Evolutionary conservation across 2,888 invertebrate genomes (phyloP).

Genomic region (Boloria euphrosyne): DNA sequence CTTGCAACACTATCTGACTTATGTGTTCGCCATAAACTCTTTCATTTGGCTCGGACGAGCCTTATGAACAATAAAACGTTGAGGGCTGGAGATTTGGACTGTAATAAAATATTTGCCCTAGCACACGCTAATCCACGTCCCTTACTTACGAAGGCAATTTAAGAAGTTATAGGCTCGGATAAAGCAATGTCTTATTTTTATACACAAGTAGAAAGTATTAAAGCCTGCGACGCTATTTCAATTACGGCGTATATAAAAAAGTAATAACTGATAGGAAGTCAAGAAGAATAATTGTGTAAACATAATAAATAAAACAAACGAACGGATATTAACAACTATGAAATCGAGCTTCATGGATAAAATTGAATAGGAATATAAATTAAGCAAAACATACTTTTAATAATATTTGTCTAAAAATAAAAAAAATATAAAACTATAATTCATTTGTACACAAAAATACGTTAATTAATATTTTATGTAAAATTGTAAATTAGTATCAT

Average conservation of each 20-base stretch:
- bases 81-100: constrained; percentile 82
- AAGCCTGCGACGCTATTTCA: constrained; percentile 3
- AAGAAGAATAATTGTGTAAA: not conserved
- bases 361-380: too few relatives aligned
- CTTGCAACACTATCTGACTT: constrained; percentile 75
- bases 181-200: constrained; percentile 39
- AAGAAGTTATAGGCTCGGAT: constrained; percentile 72
- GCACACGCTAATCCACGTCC: constrained; percentile 80
- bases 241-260: not conserved
- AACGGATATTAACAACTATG: too few relatives aligned
- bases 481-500: not conserved
- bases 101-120: constrained; percentile 83
- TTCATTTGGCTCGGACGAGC: constrained; percentile 82
- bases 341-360: not conserved
- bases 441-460: not conserved
- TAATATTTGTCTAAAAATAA: too few relatives aligned
- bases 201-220: constrained; percentile 18
- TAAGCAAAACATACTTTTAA: too few relatives aligned
- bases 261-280: not conserved
- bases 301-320: not conserved
- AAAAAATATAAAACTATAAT: too few relatives aligned
- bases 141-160: constrained; percentile 80
- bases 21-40: constrained; percentile 80
- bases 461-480: not conserved
- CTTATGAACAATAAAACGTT: constrained; percentile 83